These are phyloP conservation scores for Drosophila bocqueti DNA, from an alignment of 1,140 invertebrate genomes.

Conservation along the genomic window DNA sequence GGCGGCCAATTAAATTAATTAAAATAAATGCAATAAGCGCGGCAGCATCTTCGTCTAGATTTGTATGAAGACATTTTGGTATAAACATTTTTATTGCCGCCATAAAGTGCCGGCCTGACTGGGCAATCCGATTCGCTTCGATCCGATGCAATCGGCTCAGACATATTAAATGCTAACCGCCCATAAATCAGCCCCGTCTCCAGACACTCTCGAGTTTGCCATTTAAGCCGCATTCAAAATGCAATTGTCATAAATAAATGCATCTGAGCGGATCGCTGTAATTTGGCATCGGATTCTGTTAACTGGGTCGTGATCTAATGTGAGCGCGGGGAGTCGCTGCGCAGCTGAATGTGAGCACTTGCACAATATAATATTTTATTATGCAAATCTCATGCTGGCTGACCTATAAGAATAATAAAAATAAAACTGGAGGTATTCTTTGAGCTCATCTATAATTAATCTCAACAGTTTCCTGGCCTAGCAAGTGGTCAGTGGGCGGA, in stretches of 20 bases:
- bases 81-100: constrained; percentile 59
- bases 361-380: constrained; percentile 10
- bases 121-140: constrained; percentile 6
- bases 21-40: constrained; percentile 46
- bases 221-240: constrained; percentile 65
- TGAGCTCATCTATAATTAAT: constrained; percentile 52
- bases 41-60: background rate
- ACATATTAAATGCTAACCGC: constrained; percentile 58
- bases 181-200: constrained; percentile 64
- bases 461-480: constrained; percentile 39
- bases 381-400: constrained; percentile 10
- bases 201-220: constrained; percentile 54
- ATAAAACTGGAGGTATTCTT: background rate
- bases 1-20: constrained; percentile 67
- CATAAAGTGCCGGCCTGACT: constrained; percentile 37
- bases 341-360: constrained; percentile 25
- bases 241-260: constrained; percentile 74
- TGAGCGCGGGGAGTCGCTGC: constrained; percentile 16
- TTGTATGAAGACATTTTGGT: constrained; percentile 60
- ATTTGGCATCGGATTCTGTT: constrained; percentile 30
- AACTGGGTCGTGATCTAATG: constrained; percentile 72
- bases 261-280: constrained; percentile 34
- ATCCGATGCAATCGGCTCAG: constrained; percentile 38
- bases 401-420: constrained; percentile 4
- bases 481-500: constrained; percentile 55